Percentiles rank a stretch among this genome's conserved stretches.
phyloP scores from a whole-genome alignment of 2,888 invertebrate species.

The Apodemia mormo region DNA sequence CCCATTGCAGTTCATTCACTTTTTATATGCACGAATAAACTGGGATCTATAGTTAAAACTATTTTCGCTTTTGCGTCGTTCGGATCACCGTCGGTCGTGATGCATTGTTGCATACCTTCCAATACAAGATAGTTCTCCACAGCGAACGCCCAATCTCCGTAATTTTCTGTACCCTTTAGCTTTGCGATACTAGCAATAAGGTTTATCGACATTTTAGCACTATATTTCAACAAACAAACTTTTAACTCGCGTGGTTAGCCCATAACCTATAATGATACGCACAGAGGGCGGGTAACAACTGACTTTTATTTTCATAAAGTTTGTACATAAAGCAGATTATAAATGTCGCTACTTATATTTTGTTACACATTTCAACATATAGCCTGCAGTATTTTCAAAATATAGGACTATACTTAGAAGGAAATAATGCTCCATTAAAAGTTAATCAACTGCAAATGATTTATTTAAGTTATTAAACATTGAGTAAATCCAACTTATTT shows the following conservation, averaged over 20 bases:
- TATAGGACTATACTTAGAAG: background rate
- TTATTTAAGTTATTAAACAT: too few species aligned
- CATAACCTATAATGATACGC: background rate
- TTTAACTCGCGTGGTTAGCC: background rate
- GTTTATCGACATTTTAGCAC: background rate
- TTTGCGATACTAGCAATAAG: background rate
- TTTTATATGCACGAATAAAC: too few species aligned
- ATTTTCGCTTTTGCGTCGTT: too few species aligned
- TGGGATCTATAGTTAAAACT: too few species aligned
- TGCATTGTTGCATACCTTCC: too few species aligned
- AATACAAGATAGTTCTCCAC: too few species aligned
- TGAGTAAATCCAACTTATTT: conserved; percentile 9
- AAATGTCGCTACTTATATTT: background rate
- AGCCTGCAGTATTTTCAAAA: background rate
- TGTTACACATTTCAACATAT: background rate
- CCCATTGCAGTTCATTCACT: too few species aligned
- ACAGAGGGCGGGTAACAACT: background rate
- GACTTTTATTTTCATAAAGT: background rate
- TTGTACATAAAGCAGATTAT: background rate
- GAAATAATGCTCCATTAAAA: too few species aligned
- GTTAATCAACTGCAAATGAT: too few species aligned
- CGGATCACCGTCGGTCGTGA: too few species aligned
- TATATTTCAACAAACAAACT: conserved; percentile 1
- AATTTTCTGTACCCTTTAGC: too few species aligned
- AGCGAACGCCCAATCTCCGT: too few species aligned